phyloP scores from a whole-genome alignment of 1,140 invertebrate genomes.

The Trialeurodes vaporariorum region DNA sequence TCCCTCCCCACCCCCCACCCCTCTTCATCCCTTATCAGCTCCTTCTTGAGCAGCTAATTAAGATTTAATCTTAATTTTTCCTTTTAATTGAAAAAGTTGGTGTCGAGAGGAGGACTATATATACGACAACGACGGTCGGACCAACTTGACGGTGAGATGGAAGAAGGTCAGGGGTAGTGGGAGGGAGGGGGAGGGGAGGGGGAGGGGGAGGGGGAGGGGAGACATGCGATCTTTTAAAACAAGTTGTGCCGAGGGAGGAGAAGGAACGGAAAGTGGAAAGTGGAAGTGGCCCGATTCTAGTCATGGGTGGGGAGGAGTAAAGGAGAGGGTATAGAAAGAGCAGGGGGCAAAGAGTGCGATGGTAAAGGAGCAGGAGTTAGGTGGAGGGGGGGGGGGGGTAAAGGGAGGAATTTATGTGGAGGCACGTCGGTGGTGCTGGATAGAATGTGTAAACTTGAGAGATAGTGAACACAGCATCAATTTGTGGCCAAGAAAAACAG shows the following conservation, averaged over 20 bases:
- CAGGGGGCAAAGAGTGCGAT: not conserved
- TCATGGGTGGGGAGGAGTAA: too few relatives aligned
- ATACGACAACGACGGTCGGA: too few relatives aligned
- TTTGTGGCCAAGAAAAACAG: not conserved
- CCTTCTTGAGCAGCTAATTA: not conserved
- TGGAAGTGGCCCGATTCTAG: too few relatives aligned
- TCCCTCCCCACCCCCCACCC: too few relatives aligned
- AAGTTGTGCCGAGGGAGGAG: not conserved
- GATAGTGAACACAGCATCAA: not conserved
- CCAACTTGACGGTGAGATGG: too few relatives aligned
- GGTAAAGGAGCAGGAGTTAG: not conserved
- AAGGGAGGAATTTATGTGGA: not conserved
- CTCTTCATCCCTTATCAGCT: not conserved
- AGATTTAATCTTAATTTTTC: slow-evolving; percentile 1
- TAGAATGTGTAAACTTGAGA: not conserved
- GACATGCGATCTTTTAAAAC: not conserved
- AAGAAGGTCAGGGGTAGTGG: too few relatives aligned
- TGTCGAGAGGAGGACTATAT: too few relatives aligned
- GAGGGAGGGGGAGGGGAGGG: too few relatives aligned
- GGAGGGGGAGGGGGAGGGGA: too few relatives aligned
- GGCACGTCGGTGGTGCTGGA: not conserved
- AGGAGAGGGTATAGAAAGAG: too few relatives aligned
- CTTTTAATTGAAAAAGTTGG: not conserved
- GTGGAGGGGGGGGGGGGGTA: too few relatives aligned
- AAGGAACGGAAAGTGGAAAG: too few relatives aligned